phyloP scores from a whole-genome alignment of 2,888 invertebrate genomes.

The Siphlonurus alternatus region DNA sequence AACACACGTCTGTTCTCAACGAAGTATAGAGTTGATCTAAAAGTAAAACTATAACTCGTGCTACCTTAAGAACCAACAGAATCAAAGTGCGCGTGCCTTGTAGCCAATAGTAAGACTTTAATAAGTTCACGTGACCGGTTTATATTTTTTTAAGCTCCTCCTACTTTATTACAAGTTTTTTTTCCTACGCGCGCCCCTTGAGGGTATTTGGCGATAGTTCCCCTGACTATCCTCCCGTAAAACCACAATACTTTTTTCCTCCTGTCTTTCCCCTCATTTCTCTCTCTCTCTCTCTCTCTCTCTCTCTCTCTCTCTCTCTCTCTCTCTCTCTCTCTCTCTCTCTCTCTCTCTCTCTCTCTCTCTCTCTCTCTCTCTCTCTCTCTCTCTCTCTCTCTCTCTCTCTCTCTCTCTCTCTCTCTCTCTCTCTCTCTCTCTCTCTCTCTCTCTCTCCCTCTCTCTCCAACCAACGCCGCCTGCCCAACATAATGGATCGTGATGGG shows the following conservation, averaged over 20 bases:
- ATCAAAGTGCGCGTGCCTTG: not conserved
- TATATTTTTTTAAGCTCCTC: not conserved
- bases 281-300: not conserved
- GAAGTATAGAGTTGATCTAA: not conserved
- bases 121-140: not conserved
- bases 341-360: not conserved
- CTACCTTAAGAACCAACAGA: not conserved
- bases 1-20: not conserved
- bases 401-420: not conserved
- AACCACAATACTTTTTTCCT: not conserved
- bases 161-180: not conserved
- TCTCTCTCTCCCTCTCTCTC: not conserved
- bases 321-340: not conserved
- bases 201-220: not conserved
- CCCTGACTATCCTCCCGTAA: not conserved
- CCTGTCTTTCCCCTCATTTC: not conserved
- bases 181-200: not conserved
- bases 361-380: not conserved
- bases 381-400: not conserved
- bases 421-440: not conserved
- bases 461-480: too few relatives aligned
- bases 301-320: not conserved
- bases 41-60: not conserved
- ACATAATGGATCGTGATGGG: too few relatives aligned
- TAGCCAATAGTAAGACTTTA: not conserved